Conservation (phyloP, 2,113 vertebrate species). For the Probosciger aterrimus region DNA sequence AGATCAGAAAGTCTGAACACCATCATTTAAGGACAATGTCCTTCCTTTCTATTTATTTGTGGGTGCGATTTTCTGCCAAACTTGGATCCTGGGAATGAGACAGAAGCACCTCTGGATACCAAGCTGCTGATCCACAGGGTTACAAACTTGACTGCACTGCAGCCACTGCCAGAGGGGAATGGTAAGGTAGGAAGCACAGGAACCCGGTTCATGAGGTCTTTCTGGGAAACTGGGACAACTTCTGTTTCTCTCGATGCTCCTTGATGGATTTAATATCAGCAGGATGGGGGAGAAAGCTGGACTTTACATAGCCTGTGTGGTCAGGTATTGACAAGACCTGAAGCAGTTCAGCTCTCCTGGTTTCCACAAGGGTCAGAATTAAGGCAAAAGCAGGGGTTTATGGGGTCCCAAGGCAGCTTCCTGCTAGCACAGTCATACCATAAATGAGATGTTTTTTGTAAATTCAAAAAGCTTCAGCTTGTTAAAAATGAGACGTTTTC, state of each 20-base stretch:
- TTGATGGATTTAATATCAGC: not conserved
- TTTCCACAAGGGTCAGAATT: not conserved
- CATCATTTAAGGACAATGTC: not conserved
- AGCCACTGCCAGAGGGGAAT: not conserved
- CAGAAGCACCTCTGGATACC: not conserved
- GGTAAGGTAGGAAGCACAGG: not conserved
- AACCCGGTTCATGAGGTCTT: fast-evolving
- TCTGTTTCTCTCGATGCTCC: not conserved
- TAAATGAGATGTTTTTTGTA: not conserved
- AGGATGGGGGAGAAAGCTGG: not conserved
- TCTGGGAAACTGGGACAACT: not conserved
- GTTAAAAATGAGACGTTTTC: not conserved
- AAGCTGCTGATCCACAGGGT: not conserved
- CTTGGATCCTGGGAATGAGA: not conserved
- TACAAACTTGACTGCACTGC: not conserved
- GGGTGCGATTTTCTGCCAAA: not conserved
- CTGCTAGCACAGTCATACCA: not conserved
- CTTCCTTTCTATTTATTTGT: not conserved
- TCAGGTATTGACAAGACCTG: not conserved
- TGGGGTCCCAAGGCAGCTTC: not conserved
- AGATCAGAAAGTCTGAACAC: not conserved
- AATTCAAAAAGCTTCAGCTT: not conserved
- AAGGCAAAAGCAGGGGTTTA: not conserved
- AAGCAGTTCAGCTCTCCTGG: not conserved
- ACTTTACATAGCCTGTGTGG: not conserved